Conservation (phyloP, 2,113 vertebrate genomes). For the Heterochromis multidens region DNA sequence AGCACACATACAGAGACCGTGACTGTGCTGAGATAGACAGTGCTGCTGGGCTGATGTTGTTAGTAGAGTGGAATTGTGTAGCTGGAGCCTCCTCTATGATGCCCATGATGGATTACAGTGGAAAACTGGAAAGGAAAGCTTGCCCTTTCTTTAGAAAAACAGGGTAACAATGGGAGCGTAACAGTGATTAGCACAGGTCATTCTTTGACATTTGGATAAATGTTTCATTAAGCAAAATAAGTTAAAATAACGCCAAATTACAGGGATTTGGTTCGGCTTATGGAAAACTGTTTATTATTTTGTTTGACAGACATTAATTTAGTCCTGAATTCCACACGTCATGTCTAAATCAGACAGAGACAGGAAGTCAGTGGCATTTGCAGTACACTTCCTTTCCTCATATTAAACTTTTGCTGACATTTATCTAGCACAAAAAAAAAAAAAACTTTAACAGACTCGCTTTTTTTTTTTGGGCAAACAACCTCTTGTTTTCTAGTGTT, state of each 20-base stretch:
- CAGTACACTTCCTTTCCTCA: slow-evolving; percentile 15
- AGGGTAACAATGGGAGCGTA: background rate
- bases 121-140: slow-evolving; percentile 28
- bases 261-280: background rate
- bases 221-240: slow-evolving; percentile 1
- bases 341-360: slow-evolving; percentile 20
- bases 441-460: slow-evolving; percentile 37
- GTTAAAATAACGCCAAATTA: background rate
- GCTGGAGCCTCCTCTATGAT: slow-evolving; percentile 22
- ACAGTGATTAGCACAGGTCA: slow-evolving; percentile 1
- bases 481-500: slow-evolving; percentile 37
- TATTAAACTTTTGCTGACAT: slow-evolving; percentile 57
- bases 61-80: slow-evolving; percentile 15
- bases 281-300: background rate
- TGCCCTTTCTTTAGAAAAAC: slow-evolving; percentile 6
- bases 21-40: slow-evolving; percentile 31
- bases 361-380: slow-evolving; percentile 26
- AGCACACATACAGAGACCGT: slow-evolving; percentile 1
- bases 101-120: slow-evolving; percentile 45
- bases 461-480: slow-evolving; percentile 31
- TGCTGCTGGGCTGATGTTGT: slow-evolving; percentile 25
- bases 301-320: slow-evolving; percentile 24
- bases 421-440: slow-evolving; percentile 18
- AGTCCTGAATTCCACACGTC: slow-evolving; percentile 7
- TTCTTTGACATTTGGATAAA: slow-evolving; percentile 7